These are phyloP conservation scores for Cenopis cana DNA, from an alignment of 2,888 invertebrate species.

Conservation along the genomic window DNA sequence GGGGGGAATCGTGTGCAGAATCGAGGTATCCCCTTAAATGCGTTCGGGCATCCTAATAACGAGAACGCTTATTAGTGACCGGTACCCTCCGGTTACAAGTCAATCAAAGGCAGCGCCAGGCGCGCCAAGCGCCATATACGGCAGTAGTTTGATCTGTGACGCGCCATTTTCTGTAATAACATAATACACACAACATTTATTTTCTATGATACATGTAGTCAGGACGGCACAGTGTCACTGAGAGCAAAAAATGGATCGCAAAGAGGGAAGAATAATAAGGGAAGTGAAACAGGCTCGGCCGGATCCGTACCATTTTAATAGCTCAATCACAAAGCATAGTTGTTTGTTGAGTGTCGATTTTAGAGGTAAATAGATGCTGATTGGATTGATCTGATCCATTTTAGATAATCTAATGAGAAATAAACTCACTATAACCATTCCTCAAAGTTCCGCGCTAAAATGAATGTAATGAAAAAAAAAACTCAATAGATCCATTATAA, in stretches of 20 bases:
- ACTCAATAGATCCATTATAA: too few species aligned
- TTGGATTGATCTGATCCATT: too few species aligned
- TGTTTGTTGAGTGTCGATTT: too few species aligned
- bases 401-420: too few species aligned
- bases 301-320: background rate
- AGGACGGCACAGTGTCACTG: background rate
- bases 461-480: too few species aligned
- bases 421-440: too few species aligned
- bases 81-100: conserved; percentile 67
- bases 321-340: too few species aligned
- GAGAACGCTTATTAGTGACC: conserved; percentile 56
- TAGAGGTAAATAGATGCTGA: too few species aligned
- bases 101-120: conserved; percentile 74
- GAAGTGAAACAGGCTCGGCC: background rate
- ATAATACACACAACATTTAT: conserved; percentile 32
- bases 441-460: too few species aligned
- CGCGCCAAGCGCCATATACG: conserved; percentile 71
- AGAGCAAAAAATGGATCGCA: background rate
- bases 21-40: background rate
- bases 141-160: conserved; percentile 61
- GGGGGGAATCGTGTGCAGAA: too few species aligned
- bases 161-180: conserved; percentile 44
- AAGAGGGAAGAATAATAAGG: background rate
- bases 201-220: conserved; percentile 15
- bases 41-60: conserved; percentile 39